A percentile compares a stretch with the other conserved stretches of the same genome.
These are phyloP conservation scores for Carabus problematicus DNA, from an alignment of 2,888 invertebrate species.

Conservation along the genomic window DNA sequence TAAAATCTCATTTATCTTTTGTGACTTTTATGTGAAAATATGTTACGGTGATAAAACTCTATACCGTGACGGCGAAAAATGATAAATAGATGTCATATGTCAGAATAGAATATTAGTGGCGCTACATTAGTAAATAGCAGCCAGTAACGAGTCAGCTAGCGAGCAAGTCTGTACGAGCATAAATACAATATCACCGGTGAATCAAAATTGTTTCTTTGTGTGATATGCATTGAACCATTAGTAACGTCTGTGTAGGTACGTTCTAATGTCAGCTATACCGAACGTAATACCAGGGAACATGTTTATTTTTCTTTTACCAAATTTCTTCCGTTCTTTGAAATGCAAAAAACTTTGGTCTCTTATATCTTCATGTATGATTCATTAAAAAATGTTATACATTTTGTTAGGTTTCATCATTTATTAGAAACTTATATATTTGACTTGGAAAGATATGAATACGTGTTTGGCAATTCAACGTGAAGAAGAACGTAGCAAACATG, in stretches of 20 bases:
- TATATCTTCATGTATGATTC: conserved; percentile 2
- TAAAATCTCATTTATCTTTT: conserved; percentile 29
- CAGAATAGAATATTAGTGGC: conserved; percentile 37
- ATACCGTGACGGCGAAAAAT: conserved; percentile 24
- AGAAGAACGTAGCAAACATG: background rate
- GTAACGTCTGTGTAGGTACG: no score
- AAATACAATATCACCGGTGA: no score
- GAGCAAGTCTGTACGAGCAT: background rate
- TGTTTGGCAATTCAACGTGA: no score
- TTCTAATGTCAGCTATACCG: no score
- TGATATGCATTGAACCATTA: no score
- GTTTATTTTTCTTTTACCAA: background rate
- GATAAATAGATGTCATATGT: conserved; percentile 30
- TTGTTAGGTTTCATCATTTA: no score
- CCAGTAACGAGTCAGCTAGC: no score
- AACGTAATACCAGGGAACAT: no score
- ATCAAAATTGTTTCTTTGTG: no score
- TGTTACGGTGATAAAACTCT: conserved; percentile 31
- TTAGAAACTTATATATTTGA: no score
- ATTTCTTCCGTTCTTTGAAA: conserved; percentile 34
- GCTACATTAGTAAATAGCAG: conserved; percentile 34
- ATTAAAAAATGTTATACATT: no score
- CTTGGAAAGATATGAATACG: no score
- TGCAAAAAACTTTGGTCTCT: conserved; percentile 30
- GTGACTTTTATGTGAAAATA: conserved; percentile 24